Evolutionary conservation across 2,888 invertebrate genomes (phyloP), one percentile per base, ranked within the genome.

Genomic region (Volucella inanis): DNA sequence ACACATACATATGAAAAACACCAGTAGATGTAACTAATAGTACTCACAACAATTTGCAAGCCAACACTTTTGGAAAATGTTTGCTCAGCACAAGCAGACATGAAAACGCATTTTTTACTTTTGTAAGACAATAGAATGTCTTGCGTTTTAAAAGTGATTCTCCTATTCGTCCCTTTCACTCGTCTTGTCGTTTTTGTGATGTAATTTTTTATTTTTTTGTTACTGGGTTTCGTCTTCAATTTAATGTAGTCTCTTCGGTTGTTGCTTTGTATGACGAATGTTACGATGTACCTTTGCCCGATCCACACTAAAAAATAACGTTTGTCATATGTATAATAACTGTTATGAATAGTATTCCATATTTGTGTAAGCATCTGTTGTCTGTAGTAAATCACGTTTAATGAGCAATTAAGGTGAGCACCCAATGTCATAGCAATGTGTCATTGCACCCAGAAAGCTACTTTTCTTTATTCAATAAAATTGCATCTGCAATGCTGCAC

Each of bases 11-110:
- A 59, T 61, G 12, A 15, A 45, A 15, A 77, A 62, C 76, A 52
- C 61, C 39, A 62, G 31, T 14, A 31, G 31, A 31, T 31, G 31
- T 6, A 31, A 31, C 31, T 9, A 57, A 14, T 15, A 43, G 39
- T 84, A 84, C 83, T 84, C 83, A 84, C 83, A 79, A 79, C 43
- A 54, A 43, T 65, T 59, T 70, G 54, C 31, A 59, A 79, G 75
- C 64, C 59, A 79, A 83, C 62, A 74, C 74, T 74, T 72, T 71
- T 71, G n/a, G 22, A 64, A 55, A 72, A 62, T 72, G 61, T 45
- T 54, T 50, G 59, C 52, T 43, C 61, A 61, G 47, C 45, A 68
- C 15, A 47, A n/a, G 41, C 41, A 70, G 12, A 18, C 54, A 65
- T 59, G 9, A 12, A 67, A 57, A 76, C 14, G 52, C 64, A 59